Conservation (phyloP, 2,113 vertebrate species). For the Marcusenius ussheri region DNA sequence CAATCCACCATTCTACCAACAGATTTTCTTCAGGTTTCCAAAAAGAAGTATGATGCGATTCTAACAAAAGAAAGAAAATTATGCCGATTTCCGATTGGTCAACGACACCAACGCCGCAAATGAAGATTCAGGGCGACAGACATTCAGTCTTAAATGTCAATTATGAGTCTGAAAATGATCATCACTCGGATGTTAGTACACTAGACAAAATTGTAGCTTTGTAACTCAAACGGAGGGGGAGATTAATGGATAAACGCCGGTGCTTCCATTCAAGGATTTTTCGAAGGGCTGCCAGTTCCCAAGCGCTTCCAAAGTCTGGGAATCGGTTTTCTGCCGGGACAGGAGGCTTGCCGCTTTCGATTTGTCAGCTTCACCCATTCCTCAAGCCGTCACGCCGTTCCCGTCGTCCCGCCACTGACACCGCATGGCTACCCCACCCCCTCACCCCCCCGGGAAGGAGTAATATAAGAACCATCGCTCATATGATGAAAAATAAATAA, state of each 20-base stretch:
- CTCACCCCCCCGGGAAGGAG: not conserved
- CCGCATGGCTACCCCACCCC: not conserved
- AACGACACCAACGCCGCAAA: not conserved
- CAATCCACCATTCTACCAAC: not conserved
- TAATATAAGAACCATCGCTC: conserved; percentile 1
- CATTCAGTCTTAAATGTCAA: not conserved
- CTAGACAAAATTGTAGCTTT: not conserved
- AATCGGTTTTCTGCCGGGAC: not conserved
- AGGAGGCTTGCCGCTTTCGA: not conserved
- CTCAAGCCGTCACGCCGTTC: not conserved
- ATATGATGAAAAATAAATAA: conserved; percentile 10
- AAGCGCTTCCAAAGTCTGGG: not conserved
- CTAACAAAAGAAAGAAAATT: not conserved
- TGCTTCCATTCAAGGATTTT: not conserved
- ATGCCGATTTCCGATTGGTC: not conserved
- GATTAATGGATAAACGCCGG: not conserved
- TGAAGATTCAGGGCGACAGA: not conserved
- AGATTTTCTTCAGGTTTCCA: not conserved
- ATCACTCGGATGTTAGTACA: not conserved
- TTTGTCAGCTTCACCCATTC: conserved; percentile 13
- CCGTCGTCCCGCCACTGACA: not conserved
- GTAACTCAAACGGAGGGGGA: not conserved
- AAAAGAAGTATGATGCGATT: not conserved
- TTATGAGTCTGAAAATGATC: not conserved
- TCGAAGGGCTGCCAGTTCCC: not conserved